Conservation (phyloP, 2,888 invertebrate genomes). For the Rugalucina vietnamica region DNA sequence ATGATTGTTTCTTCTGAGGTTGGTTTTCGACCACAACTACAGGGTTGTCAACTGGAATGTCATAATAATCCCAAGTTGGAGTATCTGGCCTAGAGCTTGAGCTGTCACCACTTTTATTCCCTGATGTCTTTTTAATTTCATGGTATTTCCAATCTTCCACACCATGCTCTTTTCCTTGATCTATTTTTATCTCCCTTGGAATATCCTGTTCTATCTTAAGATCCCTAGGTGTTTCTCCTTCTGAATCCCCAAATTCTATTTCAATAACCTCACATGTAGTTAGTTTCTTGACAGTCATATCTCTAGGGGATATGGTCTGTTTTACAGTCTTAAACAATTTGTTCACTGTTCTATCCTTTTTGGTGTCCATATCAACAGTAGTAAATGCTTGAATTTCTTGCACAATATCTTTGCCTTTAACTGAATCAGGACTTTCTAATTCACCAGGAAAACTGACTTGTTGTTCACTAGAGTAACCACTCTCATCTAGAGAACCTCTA, state of each 20-base stretch:
- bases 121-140: slow-evolving; percentile 25
- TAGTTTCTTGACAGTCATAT: neutral
- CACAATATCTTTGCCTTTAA: neutral
- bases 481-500: slow-evolving; percentile 46
- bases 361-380: neutral
- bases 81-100: slow-evolving; percentile 73
- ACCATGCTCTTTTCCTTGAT: neutral
- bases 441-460: slow-evolving; percentile 53
- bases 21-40: slow-evolving; percentile 21
- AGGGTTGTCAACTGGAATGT: slow-evolving; percentile 64
- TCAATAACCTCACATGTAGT: neutral
- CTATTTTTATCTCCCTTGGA: neutral
- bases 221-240: neutral
- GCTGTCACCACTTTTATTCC: slow-evolving; percentile 29
- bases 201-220: neutral
- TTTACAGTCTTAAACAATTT: slow-evolving; percentile 21
- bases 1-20: slow-evolving; percentile 50
- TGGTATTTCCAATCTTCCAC: slow-evolving; percentile 45
- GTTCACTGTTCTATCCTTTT: neutral
- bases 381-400: neutral
- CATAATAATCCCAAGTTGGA: slow-evolving; percentile 78
- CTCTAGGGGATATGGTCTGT: neutral
- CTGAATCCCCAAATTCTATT: slow-evolving; percentile 6
- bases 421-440: slow-evolving; percentile 57
- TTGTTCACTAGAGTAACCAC: slow-evolving; percentile 59